Evolutionary conservation across 1,140 invertebrate species (phyloP), one percentile per base, ranked within the genome.

Genomic region (Leptopilina clavipes): DNA sequence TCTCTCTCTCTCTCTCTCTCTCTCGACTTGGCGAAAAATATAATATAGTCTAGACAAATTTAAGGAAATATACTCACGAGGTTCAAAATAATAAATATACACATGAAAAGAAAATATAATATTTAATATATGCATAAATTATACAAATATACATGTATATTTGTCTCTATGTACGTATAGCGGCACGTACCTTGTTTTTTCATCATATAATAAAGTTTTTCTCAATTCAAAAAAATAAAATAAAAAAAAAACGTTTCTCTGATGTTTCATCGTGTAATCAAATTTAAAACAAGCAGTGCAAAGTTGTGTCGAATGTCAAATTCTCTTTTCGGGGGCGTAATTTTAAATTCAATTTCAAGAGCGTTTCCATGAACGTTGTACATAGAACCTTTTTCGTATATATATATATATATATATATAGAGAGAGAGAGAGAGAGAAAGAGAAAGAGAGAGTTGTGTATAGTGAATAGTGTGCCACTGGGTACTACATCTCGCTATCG

Each of bases 311-410:
- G 22, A 65, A 65, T 65, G 19, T 65, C 22, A 31, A 65, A 65
- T 65, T 65, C 25, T 6, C 59, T 31, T 31, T 65, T 65, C 59
- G 25, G 25, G 22, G 10, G 25, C 59, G 10, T 65, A 11, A 65
- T 25, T 31, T 65, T 65, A 65, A 65, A 65, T 65, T 65, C 22
- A 65, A 65, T 37, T 65, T 65, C 12, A 65, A 12, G 25, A 31
- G 14, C 19, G 22, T 11, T 37, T n/a, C 11, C 19, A 65, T 65
- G 11, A 37, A 65, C 37, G 37, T 40, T 40, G 59, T 3, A 44
- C 9, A 44, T 44, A 44, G 1, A 31, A n/a, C n/a, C 5, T 44
- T n/a, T n/a, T 14, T n/a, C 44, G 25, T 31, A 5, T 48, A 48
- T 48, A 19, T 25, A 59, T 59, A 25, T 59, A 25, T n/a, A n/a